phyloP scores from a whole-genome alignment of 1,140 invertebrate species.

The Leptinotarsa undecemlineata region DNA sequence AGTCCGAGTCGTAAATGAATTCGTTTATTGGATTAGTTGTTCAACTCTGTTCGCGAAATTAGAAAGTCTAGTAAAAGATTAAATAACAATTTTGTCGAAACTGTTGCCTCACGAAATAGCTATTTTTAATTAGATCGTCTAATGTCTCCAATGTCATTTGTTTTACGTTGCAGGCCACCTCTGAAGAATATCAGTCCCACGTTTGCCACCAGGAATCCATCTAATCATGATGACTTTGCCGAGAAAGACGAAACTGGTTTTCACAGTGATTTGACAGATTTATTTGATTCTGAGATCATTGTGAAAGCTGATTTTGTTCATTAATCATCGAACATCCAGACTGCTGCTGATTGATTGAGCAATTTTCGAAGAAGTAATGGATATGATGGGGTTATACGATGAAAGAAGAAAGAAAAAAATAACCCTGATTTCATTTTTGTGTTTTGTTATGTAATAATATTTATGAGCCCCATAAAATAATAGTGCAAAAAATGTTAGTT shows the following conservation, averaged over 20 bases:
- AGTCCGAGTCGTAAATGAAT: slow-evolving; percentile 7
- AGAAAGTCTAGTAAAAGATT: background rate
- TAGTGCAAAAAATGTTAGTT: too few species aligned
- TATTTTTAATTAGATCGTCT: background rate
- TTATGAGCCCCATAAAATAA: too few species aligned
- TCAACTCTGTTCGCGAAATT: background rate
- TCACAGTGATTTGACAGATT: slow-evolving; percentile 90
- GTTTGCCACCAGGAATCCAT: slow-evolving; percentile 30
- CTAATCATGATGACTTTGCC: slow-evolving; percentile 26
- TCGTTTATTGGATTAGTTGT: background rate
- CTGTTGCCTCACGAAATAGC: background rate
- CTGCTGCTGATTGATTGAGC: background rate
- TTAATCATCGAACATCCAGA: background rate
- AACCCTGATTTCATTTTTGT: too few species aligned
- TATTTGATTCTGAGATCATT: slow-evolving; percentile 87
- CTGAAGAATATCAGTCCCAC: slow-evolving; percentile 22
- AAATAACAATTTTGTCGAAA: background rate
- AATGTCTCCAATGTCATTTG: background rate
- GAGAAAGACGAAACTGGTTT: slow-evolving; percentile 80
- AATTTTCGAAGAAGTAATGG: background rate
- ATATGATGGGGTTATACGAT: background rate
- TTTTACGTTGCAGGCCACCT: slow-evolving; percentile 26
- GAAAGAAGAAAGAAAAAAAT: background rate
- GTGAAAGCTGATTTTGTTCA: slow-evolving; percentile 89
- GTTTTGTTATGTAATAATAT: too few species aligned